A percentile compares a stretch with the other conserved stretches of the same genome.
phyloP scores from a whole-genome alignment of 2,888 invertebrate species.

The Listrodromus nycthemerus region DNA sequence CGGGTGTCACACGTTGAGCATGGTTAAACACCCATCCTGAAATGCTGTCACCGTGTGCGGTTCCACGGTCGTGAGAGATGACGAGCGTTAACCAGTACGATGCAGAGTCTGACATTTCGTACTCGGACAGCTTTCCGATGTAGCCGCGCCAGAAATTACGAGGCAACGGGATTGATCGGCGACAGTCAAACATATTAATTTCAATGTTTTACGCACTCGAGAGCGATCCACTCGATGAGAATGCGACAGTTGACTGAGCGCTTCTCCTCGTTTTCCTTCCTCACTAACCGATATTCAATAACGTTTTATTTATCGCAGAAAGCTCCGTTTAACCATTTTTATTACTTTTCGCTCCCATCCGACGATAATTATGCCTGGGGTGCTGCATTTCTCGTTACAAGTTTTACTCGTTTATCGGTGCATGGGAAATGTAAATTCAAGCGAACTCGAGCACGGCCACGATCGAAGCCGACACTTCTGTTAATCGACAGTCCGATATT shows the following conservation, averaged over 20 bases:
- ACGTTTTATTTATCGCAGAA: not conserved
- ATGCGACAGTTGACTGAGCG: slow-evolving; percentile 9
- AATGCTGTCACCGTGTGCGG: slow-evolving; percentile 51
- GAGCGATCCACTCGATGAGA: not conserved
- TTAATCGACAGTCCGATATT: not conserved
- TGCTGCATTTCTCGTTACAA: not conserved
- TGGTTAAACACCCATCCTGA: slow-evolving; percentile 49
- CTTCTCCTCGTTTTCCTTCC: not conserved
- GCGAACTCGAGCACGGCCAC: not conserved
- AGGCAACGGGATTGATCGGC: slow-evolving; percentile 18
- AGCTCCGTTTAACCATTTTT: not conserved
- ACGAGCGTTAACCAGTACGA: slow-evolving; percentile 25
- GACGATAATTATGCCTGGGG: not conserved
- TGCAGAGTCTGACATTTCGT: slow-evolving; percentile 43
- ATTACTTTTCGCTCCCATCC: not conserved
- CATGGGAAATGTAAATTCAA: not conserved
- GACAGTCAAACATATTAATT: slow-evolving; percentile 8
- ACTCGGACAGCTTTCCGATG: slow-evolving; percentile 19
- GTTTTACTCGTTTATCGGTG: not conserved
- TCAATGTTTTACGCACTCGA: not conserved
- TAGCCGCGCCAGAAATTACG: slow-evolving; percentile 37
- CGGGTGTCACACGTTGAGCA: slow-evolving; percentile 49
- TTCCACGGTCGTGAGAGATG: slow-evolving; percentile 32
- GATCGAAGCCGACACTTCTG: not conserved
- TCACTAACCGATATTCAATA: not conserved